A percentile compares a stretch with the other conserved stretches of the same genome.
Conservation (phyloP, 2,888 invertebrate genomes). For the Oscheius sp. region DNA sequence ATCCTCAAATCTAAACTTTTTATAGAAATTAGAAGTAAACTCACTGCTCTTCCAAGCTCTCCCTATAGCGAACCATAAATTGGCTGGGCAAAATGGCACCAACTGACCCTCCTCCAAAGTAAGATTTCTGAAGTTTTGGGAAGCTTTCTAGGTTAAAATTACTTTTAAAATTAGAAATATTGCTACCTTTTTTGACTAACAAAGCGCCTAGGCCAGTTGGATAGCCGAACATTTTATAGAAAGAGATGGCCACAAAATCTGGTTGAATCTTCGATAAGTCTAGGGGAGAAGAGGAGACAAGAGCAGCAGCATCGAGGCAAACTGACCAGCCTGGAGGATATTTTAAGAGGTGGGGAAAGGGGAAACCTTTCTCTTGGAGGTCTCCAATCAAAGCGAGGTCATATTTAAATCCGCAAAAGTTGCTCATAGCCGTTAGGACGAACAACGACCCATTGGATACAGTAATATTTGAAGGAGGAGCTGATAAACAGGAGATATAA, state of each 20-base stretch:
- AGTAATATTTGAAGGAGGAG: conserved; percentile 14
- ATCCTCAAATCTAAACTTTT: conserved; percentile 77
- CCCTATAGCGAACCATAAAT: conserved; percentile 72
- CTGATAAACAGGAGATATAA: conserved; percentile 34
- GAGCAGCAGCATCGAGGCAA: conserved; percentile 86
- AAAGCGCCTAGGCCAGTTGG: conserved; percentile 91
- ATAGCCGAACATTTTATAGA: conserved; percentile 92
- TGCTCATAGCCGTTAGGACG: conserved; percentile 89
- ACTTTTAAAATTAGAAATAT: no score
- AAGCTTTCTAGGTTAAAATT: no score
- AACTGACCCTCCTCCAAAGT: conserved; percentile 94
- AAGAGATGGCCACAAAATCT: conserved; percentile 90
- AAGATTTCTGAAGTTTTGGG: conserved; percentile 77
- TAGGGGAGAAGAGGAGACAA: conserved; percentile 81
- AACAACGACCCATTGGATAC: conserved; percentile 75
- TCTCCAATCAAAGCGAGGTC: conserved; percentile 40
- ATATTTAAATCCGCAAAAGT: conserved; percentile 91
- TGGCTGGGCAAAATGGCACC: conserved; percentile 81
- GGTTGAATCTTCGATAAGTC: conserved; percentile 81
- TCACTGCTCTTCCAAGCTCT: conserved; percentile 23
- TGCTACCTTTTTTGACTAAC: conserved; percentile 15
- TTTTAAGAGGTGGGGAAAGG: no score
- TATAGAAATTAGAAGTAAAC: background rate
- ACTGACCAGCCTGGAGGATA: conserved; percentile 72
- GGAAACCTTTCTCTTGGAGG: conserved; percentile 52